A percentile compares a stretch with the other conserved stretches of the same genome.
phyloP scores from a whole-genome alignment of 2,113 vertebrate species.

The Tyrannus savana region DNA sequence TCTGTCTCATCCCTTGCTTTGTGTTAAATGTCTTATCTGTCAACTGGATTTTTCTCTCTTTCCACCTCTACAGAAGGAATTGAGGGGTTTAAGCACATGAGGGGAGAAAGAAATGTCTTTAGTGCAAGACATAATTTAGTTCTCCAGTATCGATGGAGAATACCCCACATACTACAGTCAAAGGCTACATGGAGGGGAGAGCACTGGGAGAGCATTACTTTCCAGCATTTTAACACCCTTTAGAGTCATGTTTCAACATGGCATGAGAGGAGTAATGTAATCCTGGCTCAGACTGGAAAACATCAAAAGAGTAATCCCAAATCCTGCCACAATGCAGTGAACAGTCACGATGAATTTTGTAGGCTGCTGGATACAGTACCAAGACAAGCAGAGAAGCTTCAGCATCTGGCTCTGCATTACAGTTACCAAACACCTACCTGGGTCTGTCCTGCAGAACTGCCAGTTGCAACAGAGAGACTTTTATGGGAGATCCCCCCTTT shows the following conservation, averaged over 20 bases:
- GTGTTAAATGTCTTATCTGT: neutral
- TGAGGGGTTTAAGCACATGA: neutral
- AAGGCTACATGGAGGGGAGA: neutral
- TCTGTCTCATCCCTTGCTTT: neutral
- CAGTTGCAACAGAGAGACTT: neutral
- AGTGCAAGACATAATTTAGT: neutral
- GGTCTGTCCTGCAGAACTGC: neutral
- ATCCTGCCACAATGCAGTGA: neutral
- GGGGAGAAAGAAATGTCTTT: neutral
- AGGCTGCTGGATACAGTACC: neutral
- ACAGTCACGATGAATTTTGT: neutral
- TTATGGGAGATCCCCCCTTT: neutral
- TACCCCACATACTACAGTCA: rapidly evolving
- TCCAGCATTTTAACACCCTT: neutral
- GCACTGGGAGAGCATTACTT: neutral
- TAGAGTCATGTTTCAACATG: neutral
- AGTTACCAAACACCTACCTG: neutral
- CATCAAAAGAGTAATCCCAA: neutral
- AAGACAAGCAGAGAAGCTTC: neutral
- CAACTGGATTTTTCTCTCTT: neutral
- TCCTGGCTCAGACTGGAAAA: neutral
- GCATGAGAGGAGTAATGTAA: neutral
- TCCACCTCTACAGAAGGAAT: neutral
- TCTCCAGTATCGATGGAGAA: neutral
- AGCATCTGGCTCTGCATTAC: neutral